phyloP scores from a whole-genome alignment of 2,888 invertebrate genomes.

The Mantis religiosa region DNA sequence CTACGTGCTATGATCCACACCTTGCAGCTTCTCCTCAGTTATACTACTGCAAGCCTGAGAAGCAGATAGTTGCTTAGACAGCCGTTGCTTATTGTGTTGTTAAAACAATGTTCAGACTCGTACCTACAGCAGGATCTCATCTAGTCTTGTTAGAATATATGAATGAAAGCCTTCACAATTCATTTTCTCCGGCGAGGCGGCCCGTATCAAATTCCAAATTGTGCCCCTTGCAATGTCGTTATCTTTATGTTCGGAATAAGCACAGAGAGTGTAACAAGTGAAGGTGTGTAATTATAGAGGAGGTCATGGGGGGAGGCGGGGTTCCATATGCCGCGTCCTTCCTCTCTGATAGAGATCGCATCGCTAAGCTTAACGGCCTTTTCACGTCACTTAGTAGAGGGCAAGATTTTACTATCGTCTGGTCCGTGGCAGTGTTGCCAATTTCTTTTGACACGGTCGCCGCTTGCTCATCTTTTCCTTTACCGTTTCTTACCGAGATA shows the following conservation, averaged over 20 bases:
- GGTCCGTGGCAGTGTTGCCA: not conserved
- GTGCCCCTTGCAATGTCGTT: not conserved
- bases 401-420: not conserved
- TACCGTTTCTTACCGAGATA: not conserved
- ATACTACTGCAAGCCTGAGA: not conserved
- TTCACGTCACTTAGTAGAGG: not conserved
- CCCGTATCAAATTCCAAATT: not conserved
- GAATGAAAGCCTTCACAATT: not conserved
- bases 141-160: not conserved
- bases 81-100: not conserved
- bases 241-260: not conserved
- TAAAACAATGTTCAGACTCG: not conserved
- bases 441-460: not conserved
- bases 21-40: not conserved
- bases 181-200: not conserved
- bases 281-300: not conserved
- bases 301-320: not conserved
- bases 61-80: no score
- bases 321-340: not conserved
- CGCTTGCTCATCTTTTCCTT: not conserved
- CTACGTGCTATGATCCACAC: no score
- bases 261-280: not conserved
- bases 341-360: not conserved
- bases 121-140: not conserved
- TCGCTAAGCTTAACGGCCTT: not conserved